phyloP scores from a whole-genome alignment of 2,113 vertebrate species.

The Vidua macroura region DNA sequence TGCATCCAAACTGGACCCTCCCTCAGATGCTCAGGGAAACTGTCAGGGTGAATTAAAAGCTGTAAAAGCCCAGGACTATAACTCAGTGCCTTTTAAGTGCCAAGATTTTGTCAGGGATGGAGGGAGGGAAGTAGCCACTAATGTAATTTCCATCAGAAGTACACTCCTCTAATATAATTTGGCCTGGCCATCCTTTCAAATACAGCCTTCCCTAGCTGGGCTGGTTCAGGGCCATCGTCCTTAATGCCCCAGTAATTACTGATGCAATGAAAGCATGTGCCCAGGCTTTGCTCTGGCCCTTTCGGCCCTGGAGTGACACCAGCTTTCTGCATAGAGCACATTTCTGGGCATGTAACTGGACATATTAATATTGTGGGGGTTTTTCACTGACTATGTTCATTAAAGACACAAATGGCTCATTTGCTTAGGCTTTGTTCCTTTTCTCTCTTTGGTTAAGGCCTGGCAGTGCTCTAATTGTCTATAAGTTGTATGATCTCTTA shows the following conservation, averaged over 20 bases:
- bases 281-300: background rate
- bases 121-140: constrained; percentile 15
- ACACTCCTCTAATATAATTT: constrained; percentile 78
- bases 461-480: background rate
- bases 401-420: background rate
- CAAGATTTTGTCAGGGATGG: constrained; percentile 15
- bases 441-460: background rate
- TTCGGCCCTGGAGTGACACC: background rate
- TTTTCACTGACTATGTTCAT: background rate
- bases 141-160: constrained; percentile 52
- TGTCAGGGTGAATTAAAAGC: constrained; percentile 55
- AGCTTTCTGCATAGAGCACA: background rate
- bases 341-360: background rate
- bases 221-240: constrained; percentile 41
- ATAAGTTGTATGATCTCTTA: background rate
- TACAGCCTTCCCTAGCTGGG: constrained; percentile 19
- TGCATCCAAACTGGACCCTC: background rate
- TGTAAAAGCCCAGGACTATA: constrained; percentile 39
- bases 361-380: background rate
- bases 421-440: background rate
- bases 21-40: constrained; percentile 34
- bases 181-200: constrained; percentile 16
- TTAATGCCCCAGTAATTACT: constrained; percentile 15
- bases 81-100: constrained; percentile 63
- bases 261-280: constrained; percentile 11